A percentile compares a stretch with the other conserved stretches of the same genome.
phyloP scores from a whole-genome alignment of 2,888 invertebrate genomes.

The Oligia latruncula region DNA sequence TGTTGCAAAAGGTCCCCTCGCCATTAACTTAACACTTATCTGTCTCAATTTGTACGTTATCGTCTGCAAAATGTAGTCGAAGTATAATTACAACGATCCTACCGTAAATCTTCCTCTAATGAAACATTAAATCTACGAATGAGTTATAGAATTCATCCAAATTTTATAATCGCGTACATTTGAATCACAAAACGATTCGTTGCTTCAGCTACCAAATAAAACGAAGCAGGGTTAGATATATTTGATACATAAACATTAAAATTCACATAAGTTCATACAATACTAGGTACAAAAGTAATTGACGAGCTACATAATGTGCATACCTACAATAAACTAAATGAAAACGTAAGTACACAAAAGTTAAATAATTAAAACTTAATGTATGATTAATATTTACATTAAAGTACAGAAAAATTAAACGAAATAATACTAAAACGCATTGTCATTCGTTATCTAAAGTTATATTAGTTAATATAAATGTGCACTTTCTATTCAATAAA shows the following conservation, averaged over 20 bases:
- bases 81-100: slow-evolving; percentile 5
- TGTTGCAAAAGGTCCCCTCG: not conserved
- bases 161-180: slow-evolving; percentile 37
- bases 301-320: slow-evolving; percentile 55
- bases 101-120: slow-evolving; percentile 26
- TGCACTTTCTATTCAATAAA: slow-evolving; percentile 76
- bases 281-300: slow-evolving; percentile 65
- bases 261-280: slow-evolving; percentile 44
- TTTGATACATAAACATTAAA: slow-evolving; percentile 38
- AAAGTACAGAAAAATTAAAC: slow-evolving; percentile 72
- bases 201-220: slow-evolving; percentile 60
- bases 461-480: slow-evolving; percentile 60
- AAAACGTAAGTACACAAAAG: slow-evolving; percentile 51
- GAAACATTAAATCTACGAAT: slow-evolving; percentile 34
- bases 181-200: slow-evolving; percentile 71
- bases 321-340: slow-evolving; percentile 50
- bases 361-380: slow-evolving; percentile 48
- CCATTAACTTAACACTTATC: slow-evolving; percentile 16
- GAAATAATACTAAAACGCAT: slow-evolving; percentile 89
- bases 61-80: slow-evolving; percentile 41
- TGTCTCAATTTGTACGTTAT: slow-evolving; percentile 19
- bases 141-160: slow-evolving; percentile 14
- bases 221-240: slow-evolving; percentile 39
- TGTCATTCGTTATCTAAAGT: slow-evolving; percentile 77
- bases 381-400: slow-evolving; percentile 67